phyloP scores from a whole-genome alignment of 2,888 invertebrate species.

The Timema podura region DNA sequence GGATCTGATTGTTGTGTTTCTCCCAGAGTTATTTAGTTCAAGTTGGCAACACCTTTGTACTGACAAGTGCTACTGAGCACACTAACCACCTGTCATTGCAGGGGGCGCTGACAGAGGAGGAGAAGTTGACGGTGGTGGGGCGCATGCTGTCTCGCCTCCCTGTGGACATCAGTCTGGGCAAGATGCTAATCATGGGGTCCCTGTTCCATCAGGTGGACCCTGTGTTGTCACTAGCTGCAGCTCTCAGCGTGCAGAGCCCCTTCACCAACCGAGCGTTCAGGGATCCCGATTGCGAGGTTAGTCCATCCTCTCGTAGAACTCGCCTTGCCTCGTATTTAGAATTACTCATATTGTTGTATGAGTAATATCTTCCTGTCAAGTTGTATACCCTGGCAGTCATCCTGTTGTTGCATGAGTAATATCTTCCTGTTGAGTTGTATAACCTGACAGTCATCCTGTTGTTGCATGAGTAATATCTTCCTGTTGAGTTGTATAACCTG shows the following conservation, averaged over 20 bases:
- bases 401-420: no score
- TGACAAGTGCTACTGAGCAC: no score
- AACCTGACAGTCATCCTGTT: no score
- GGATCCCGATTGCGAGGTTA: slow-evolving; percentile 76
- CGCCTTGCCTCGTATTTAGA: background rate
- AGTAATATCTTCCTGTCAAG: no score
- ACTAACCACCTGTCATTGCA: slow-evolving; percentile 42
- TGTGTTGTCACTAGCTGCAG: slow-evolving; percentile 83
- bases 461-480: no score
- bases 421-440: no score
- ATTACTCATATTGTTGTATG: background rate
- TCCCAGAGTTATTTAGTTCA: no score
- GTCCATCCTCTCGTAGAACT: background rate
- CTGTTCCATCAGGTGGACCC: slow-evolving; percentile 85
- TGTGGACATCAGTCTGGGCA: slow-evolving; percentile 91
- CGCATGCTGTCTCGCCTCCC: slow-evolving; percentile 83
- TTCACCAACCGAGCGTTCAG: slow-evolving; percentile 85
- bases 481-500: no score
- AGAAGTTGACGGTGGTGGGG: slow-evolving; percentile 82
- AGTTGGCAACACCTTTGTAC: no score
- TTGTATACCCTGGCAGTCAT: no score
- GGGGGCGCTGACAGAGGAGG: slow-evolving; percentile 74
- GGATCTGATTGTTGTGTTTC: no score
- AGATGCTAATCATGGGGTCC: slow-evolving; percentile 90
- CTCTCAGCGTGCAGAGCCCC: slow-evolving; percentile 89